A percentile compares a stretch with the other conserved stretches of the same genome.
Conservation (phyloP, 2,888 invertebrate species). For the Leptogaster cylindrica region DNA sequence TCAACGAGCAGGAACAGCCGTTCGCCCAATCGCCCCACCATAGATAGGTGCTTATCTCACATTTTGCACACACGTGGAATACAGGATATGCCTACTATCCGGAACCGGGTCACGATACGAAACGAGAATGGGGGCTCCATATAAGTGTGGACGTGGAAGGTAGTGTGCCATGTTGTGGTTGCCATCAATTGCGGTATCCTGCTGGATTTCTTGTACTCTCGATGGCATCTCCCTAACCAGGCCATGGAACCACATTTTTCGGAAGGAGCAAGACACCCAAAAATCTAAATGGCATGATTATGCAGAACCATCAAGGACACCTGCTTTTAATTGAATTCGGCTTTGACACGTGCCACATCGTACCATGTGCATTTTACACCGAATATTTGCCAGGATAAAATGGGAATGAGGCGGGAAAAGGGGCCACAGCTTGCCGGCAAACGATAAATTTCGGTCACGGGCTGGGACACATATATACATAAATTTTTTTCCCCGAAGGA, state of each 20-base stretch:
- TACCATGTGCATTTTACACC: conserved; percentile 47
- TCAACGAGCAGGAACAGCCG: not conserved
- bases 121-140: not conserved
- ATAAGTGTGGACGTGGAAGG: not conserved
- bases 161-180: conserved; percentile 45
- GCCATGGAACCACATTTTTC: conserved; percentile 18
- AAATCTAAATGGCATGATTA: conserved; percentile 44
- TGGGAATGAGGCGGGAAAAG: conserved; percentile 27
- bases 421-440: conserved; percentile 34
- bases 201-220: conserved; percentile 39
- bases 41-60: conserved; percentile 23
- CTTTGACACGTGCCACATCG: conserved; percentile 47
- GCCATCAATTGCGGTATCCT: conserved; percentile 42
- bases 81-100: not conserved
- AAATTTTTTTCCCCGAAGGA: no score
- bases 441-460: conserved; percentile 36
- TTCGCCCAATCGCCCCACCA: not conserved
- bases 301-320: conserved; percentile 54
- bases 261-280: conserved; percentile 3
- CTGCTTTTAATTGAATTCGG: conserved; percentile 59
- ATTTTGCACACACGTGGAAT: conserved; percentile 19
- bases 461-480: not conserved
- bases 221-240: conserved; percentile 13
- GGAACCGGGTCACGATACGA: not conserved
- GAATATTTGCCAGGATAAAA: conserved; percentile 28